Evolutionary conservation across 2,113 vertebrate genomes (phyloP).

Genomic region (Halcyon senegalensis): DNA sequence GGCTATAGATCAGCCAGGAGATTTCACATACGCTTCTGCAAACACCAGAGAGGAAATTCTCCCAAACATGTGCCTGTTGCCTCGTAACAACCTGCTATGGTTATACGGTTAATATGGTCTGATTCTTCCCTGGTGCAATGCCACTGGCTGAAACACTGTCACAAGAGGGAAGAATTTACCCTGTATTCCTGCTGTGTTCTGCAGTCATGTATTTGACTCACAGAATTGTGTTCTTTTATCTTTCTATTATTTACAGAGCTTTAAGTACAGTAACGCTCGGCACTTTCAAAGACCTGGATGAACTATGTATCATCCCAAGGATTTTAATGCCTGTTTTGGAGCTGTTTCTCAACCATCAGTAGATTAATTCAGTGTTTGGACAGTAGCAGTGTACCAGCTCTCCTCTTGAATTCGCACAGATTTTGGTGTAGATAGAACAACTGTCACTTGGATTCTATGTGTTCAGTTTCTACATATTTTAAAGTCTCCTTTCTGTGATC

Average conservation of each 20-base stretch:
- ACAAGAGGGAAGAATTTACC: background rate
- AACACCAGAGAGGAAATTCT: background rate
- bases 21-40: background rate
- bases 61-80: background rate
- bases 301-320: background rate
- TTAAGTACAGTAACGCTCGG: background rate
- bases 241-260: background rate
- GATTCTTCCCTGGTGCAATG: background rate
- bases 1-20: background rate
- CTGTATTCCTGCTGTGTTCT: background rate
- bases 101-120: accelerated
- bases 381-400: background rate
- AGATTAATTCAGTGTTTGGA: background rate
- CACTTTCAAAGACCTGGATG: background rate
- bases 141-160: background rate
- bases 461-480: background rate
- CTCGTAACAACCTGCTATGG: background rate
- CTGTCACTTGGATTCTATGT: background rate
- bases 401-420: background rate
- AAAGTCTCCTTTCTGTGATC: background rate
- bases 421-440: background rate
- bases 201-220: background rate
- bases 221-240: background rate
- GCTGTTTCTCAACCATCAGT: background rate
- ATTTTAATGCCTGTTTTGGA: background rate